phyloP scores from a whole-genome alignment of 2,797 vertebrate genomes.

The Eupleurogrammus muticus region DNA sequence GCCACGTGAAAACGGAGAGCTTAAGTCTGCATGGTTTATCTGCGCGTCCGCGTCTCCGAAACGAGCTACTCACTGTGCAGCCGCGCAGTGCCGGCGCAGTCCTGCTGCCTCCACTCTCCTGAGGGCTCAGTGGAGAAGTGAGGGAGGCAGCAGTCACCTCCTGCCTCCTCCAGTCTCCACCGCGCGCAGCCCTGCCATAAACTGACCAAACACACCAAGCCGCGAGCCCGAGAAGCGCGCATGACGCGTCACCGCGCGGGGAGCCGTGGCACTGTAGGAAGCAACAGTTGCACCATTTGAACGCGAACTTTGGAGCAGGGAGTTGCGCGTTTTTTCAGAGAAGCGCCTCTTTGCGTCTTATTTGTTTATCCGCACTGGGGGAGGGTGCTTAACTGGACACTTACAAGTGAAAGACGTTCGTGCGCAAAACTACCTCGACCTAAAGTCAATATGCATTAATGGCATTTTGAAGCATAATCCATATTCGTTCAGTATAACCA shows the following conservation, averaged over 20 bases:
- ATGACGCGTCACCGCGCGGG: constrained; percentile 43
- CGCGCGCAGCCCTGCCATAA: constrained; percentile 57
- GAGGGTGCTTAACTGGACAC: constrained; percentile 27
- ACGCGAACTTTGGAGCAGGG: background rate
- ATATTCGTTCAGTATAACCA: background rate
- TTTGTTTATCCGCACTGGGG: constrained; percentile 36
- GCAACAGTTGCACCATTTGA: constrained; percentile 8
- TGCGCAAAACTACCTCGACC: constrained; percentile 3
- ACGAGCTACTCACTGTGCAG: constrained; percentile 24
- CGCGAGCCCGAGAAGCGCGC: constrained; percentile 28
- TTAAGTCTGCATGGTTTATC: constrained; percentile 30
- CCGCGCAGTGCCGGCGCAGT: constrained; percentile 38
- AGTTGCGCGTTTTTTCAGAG: constrained; percentile 18
- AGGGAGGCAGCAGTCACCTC: constrained; percentile 60
- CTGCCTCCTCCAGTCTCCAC: constrained; percentile 54
- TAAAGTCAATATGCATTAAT: background rate
- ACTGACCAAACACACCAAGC: constrained; percentile 55
- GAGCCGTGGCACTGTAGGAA: background rate
- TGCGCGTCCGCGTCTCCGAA: constrained; percentile 26
- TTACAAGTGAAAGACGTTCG: background rate
- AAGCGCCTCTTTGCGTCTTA: constrained; percentile 15
- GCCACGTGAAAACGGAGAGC: background rate
- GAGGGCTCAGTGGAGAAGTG: constrained; percentile 60
- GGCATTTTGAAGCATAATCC: background rate
- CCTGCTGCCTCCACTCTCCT: constrained; percentile 53